Evolutionary conservation across 2,888 invertebrate genomes (phyloP).

Genomic region (Netelia inedita): DNA sequence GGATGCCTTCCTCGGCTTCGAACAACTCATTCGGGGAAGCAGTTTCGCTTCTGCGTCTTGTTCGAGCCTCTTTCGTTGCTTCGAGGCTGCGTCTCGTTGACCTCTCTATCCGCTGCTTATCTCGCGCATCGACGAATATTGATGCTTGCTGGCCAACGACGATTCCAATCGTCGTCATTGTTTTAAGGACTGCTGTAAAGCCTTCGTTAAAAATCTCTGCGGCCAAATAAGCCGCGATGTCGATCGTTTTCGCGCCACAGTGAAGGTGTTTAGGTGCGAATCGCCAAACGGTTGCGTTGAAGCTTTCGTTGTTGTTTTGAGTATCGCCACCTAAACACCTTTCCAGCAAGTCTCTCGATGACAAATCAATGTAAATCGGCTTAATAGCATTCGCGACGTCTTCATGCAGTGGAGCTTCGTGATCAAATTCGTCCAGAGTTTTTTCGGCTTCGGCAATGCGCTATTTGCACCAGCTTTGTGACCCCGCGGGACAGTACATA

Average conservation of each 20-base stretch:
- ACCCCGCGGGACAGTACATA: slow-evolving; percentile 6
- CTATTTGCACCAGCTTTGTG: slow-evolving; percentile 32
- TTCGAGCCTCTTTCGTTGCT: slow-evolving; percentile 23
- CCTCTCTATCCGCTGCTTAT: slow-evolving; percentile 31
- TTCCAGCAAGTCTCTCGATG: slow-evolving; percentile 37
- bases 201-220: slow-evolving; percentile 22
- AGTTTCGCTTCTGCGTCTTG: slow-evolving; percentile 17
- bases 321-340: slow-evolving; percentile 21
- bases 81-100: slow-evolving; percentile 29
- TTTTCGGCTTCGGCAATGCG: slow-evolving; percentile 18
- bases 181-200: slow-evolving; percentile 35
- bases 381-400: slow-evolving; percentile 30
- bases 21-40: slow-evolving; percentile 13
- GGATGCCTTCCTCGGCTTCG: slow-evolving; percentile 38
- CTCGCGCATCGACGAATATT: slow-evolving; percentile 17
- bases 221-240: not conserved
- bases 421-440: slow-evolving; percentile 30
- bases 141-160: slow-evolving; percentile 22
- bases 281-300: not conserved
- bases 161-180: slow-evolving; percentile 26
- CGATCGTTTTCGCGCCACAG: not conserved
- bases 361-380: slow-evolving; percentile 38
- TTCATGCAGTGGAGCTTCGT: slow-evolving; percentile 17
- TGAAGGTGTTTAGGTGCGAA: slow-evolving; percentile 5
- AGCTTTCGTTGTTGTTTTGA: slow-evolving; percentile 32